These are phyloP conservation scores for Peromyscus attwateri DNA, from an alignment of 2,797 vertebrate genomes.

Conservation along the genomic window DNA sequence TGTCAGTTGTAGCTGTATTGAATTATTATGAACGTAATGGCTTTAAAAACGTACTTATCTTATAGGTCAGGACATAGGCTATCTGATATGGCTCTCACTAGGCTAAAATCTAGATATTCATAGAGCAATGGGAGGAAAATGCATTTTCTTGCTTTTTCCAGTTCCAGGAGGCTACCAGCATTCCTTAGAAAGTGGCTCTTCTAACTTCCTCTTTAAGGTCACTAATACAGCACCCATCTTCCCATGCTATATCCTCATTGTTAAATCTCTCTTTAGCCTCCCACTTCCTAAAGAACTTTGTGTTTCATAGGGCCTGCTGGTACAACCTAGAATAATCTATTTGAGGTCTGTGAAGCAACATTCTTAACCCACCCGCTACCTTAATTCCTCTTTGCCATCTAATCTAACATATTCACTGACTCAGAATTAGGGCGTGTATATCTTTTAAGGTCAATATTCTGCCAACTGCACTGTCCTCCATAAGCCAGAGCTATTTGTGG, in stretches of 20 bases:
- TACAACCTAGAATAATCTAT: conserved; percentile 17
- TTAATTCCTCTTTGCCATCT: conserved; percentile 47
- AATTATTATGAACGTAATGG: not conserved
- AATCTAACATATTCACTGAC: conserved; percentile 40
- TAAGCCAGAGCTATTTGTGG: not conserved
- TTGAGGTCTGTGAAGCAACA: not conserved
- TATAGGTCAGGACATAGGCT: not conserved
- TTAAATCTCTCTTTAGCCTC: not conserved
- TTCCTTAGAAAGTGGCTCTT: not conserved
- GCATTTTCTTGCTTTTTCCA: conserved; percentile 50
- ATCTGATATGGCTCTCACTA: not conserved
- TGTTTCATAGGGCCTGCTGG: not conserved
- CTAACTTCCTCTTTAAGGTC: conserved; percentile 13
- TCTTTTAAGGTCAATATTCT: not conserved
- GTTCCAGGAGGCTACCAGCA: not conserved
- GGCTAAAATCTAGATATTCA: conserved; percentile 17
- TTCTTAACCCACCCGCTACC: conserved; percentile 34
- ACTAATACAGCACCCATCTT: not conserved
- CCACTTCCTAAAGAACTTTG: not conserved
- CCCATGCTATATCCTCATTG: conserved; percentile 9
- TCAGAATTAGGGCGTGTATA: not conserved
- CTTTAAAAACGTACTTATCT: conserved; percentile 14
- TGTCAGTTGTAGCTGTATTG: conserved; percentile 44
- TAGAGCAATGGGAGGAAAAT: not conserved
- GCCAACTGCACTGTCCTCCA: not conserved